Conservation (phyloP, 1,140 invertebrate genomes). For the Cephus cinctus region DNA sequence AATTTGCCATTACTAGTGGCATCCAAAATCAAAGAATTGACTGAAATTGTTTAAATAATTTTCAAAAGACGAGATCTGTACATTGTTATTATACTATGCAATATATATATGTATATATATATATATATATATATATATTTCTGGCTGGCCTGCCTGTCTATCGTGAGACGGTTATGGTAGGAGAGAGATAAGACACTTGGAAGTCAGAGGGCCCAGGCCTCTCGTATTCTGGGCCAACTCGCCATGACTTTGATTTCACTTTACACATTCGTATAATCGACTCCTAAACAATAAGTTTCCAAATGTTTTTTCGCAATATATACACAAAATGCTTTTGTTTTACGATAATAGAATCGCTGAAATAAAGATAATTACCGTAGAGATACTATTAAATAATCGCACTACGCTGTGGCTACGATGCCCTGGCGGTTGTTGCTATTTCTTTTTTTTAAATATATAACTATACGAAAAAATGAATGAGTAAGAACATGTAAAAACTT, state of each 20-base stretch:
- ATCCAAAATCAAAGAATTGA: no score
- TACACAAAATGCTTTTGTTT: conserved; percentile 42
- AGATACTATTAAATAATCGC: conserved; percentile 20
- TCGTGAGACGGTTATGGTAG: conserved; percentile 41
- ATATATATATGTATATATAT: no score
- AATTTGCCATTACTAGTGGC: no score
- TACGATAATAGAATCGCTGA: conserved; percentile 37
- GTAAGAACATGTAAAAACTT: conserved; percentile 55
- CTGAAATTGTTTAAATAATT: no score
- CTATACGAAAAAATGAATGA: no score
- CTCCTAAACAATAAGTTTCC: conserved; percentile 38
- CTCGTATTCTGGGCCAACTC: conserved; percentile 33
- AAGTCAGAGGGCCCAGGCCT: conserved; percentile 41
- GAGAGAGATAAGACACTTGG: conserved; percentile 48
- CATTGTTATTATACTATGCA: no score
- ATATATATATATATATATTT: no score
- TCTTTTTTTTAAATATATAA: conserved; percentile 25
- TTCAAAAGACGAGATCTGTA: no score
- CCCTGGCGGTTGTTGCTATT: conserved; percentile 9
- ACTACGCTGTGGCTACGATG: neutral
- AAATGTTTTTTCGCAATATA: conserved; percentile 35
- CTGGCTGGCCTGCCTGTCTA: conserved; percentile 37
- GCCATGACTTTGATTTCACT: conserved; percentile 42
- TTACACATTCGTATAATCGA: conserved; percentile 6
- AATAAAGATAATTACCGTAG: conserved; percentile 36